These are phyloP conservation scores for Sepioteuthis lessoniana DNA, from an alignment of 2,888 invertebrate species.

Conservation along the genomic window DNA sequence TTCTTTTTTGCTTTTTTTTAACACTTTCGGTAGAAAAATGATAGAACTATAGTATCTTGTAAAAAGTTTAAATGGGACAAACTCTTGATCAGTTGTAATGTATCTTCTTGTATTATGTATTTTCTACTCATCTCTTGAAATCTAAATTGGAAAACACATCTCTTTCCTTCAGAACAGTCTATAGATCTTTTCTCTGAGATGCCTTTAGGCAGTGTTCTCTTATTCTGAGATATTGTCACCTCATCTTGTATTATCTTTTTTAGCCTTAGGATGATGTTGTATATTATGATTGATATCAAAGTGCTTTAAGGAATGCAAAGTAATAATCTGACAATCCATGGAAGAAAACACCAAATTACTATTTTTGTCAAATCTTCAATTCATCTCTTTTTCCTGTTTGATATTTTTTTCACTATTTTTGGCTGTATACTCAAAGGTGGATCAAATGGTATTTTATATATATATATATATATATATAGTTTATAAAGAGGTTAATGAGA, in stretches of 20 bases:
- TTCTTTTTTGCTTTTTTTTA: not conserved
- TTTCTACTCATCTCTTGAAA: not conserved
- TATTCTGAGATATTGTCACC: not conserved
- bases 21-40: not conserved
- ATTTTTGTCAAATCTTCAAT: not conserved
- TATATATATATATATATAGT: too few species aligned
- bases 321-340: not conserved
- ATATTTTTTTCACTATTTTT: not conserved
- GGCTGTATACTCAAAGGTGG: not conserved
- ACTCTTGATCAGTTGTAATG: not conserved
- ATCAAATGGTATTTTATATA: not conserved
- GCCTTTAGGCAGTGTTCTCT: not conserved
- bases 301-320: not conserved
- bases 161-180: not conserved
- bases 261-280: not conserved
- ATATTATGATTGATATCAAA: not conserved
- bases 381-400: not conserved
- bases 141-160: not conserved
- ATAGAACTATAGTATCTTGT: not conserved
- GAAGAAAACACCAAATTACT: not conserved
- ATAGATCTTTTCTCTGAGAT: slow-evolving; percentile 33
- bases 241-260: not conserved
- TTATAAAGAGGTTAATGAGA: too few species aligned
- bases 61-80: not conserved
- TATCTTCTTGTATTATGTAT: not conserved